Conservation (phyloP, 2,888 invertebrate genomes). For the Troglohyphantes excavatus region DNA sequence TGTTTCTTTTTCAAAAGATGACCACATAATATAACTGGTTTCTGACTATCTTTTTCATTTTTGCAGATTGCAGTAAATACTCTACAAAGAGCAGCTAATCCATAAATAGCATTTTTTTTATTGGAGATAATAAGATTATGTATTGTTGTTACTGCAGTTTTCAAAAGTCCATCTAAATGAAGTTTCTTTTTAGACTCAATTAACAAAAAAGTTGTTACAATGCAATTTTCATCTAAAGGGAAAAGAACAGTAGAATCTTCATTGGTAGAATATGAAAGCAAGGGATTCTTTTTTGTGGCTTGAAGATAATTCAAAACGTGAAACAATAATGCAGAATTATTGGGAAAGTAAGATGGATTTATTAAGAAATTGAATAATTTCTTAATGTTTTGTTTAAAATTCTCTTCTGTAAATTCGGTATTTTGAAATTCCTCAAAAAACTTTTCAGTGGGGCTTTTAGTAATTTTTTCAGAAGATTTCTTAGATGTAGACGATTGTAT, state of each 20-base stretch:
- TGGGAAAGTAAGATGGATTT: not conserved
- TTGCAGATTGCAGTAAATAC: constrained; percentile 42
- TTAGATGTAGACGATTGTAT: too few relatives aligned
- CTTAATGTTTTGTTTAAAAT: constrained; percentile 3
- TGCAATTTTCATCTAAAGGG: constrained; percentile 12
- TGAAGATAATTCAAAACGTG: constrained; percentile 1
- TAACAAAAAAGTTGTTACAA: not conserved
- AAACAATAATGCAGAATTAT: not conserved
- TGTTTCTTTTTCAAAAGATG: constrained; percentile 22
- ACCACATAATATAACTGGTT: constrained; percentile 5
- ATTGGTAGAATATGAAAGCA: not conserved
- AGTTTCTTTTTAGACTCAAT: constrained; percentile 1
- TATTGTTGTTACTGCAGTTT: not conserved
- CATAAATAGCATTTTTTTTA: not conserved
- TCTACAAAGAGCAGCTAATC: constrained; percentile 18
- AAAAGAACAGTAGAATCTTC: not conserved
- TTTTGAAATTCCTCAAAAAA: not conserved
- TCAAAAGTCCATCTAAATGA: not conserved
- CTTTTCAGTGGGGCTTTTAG: not conserved
- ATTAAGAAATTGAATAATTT: not conserved
- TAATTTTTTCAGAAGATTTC: not conserved
- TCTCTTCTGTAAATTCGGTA: not conserved
- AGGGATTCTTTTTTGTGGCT: not conserved
- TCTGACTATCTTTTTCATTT: not conserved
- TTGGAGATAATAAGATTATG: constrained; percentile 14